These are phyloP conservation scores for Channa maculata DNA, from an alignment of 2,113 vertebrate species.

Conservation along the genomic window DNA sequence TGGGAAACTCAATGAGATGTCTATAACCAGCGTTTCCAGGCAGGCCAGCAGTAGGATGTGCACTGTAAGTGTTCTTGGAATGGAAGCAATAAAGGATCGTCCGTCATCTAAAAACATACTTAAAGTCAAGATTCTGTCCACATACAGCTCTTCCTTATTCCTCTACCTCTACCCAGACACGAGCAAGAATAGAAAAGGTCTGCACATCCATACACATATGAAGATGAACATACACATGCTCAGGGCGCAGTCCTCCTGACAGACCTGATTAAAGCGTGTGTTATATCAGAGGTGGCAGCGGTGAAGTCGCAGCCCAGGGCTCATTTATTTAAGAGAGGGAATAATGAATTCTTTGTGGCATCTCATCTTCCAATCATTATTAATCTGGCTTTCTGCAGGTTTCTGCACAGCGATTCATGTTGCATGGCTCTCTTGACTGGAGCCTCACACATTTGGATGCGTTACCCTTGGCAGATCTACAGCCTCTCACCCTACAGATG, in stretches of 20 bases:
- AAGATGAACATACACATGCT: conserved; percentile 12
- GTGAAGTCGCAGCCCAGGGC: conserved; percentile 65
- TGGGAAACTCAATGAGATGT: conserved; percentile 68
- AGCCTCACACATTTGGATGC: conserved; percentile 15
- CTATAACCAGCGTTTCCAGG: conserved; percentile 58
- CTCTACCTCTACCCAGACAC: conserved; percentile 6
- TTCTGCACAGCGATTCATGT: conserved; percentile 38
- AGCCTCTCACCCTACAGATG: conserved; percentile 18
- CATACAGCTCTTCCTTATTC: conserved; percentile 4
- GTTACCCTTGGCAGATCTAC: conserved; percentile 20
- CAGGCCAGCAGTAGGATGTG: conserved; percentile 44
- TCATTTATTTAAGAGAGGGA: conserved; percentile 73
- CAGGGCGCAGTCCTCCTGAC: conserved; percentile 23
- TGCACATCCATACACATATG: conserved; percentile 10
- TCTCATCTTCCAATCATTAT: conserved; percentile 73
- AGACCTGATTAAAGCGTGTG: conserved; percentile 58
- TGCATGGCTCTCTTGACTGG: not conserved
- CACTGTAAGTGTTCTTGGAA: conserved; percentile 64
- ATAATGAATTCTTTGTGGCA: conserved; percentile 79
- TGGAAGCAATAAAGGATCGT: conserved; percentile 48
- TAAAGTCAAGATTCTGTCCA: conserved; percentile 33
- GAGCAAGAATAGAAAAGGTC: not conserved
- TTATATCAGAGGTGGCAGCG: conserved; percentile 60
- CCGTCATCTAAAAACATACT: conserved; percentile 17
- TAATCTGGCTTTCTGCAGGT: conserved; percentile 68